phyloP scores from a whole-genome alignment of 2,888 invertebrate species.

The Limnephilus auricula region DNA sequence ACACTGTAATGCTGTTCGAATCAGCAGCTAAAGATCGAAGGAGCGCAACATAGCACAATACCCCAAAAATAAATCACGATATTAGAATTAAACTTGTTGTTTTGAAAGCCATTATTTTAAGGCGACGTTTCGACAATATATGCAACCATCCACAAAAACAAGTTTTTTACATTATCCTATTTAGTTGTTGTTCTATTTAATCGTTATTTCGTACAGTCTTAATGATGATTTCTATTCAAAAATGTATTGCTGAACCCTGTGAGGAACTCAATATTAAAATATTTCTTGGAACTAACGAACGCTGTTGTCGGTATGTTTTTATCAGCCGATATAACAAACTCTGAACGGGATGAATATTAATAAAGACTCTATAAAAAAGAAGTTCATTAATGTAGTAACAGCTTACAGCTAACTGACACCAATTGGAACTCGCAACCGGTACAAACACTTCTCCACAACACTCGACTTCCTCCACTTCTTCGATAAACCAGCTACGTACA shows the following conservation, averaged over 20 bases:
- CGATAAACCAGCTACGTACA: not conserved
- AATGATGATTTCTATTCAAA: not conserved
- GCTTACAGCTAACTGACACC: constrained; percentile 22
- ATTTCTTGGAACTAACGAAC: not conserved
- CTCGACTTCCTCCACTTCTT: not conserved
- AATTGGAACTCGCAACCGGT: constrained; percentile 3
- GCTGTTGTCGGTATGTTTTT: not conserved
- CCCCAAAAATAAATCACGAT: no score
- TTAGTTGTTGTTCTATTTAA: no score
- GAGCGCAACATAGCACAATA: no score
- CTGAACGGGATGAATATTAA: not conserved
- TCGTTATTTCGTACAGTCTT: not conserved
- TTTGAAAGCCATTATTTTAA: not conserved
- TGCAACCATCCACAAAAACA: not conserved
- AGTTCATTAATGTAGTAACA: not conserved
- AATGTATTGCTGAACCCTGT: not conserved
- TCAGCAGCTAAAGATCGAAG: no score
- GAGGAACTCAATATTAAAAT: not conserved
- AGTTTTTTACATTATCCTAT: no score
- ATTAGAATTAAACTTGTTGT: no score
- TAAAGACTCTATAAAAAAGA: not conserved
- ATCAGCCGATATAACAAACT: not conserved
- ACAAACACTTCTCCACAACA: not conserved
- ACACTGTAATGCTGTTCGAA: no score
- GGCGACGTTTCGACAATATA: not conserved